Evolutionary conservation across 2,797 vertebrate species (phyloP), one percentile per base, ranked within the genome.

Genomic region (Gymnothorax javanicus): DNA sequence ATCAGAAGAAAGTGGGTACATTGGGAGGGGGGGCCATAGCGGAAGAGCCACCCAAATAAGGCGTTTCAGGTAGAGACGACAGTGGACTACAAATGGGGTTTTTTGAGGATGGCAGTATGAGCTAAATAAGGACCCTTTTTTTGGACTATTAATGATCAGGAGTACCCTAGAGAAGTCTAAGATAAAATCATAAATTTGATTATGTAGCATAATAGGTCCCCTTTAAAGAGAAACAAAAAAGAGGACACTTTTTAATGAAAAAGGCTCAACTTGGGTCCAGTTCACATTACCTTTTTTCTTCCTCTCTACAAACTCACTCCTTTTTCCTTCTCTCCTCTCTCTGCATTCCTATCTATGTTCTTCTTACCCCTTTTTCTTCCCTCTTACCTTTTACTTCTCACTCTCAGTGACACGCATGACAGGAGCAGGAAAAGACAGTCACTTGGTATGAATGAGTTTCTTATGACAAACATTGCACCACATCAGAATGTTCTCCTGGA

Each of bases 251-350:
- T 25, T 33, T 12, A 75, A 75, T 43, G 33, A 75, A 43, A 12
- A 3, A 33, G 15, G 11, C 71, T 33, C 33, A 33, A 50, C 71
- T 73, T 85, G 25, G 84, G 73, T 27, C n/a, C 67, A 73, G 88
- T 88, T 85, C 23, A 58, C 69, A 89, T 81, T 87, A 86, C 90
- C 86, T 88, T 90, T 91, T 91, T 94, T 91, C 92, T 92, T 71
- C 86, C 84, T 60, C 79, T 85, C 62, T 87, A 43, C 71, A 20
- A 69, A 86, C 88, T 87, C 71, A 54, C 90, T 88, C 87, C 33
- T 73, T 82, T 27, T 15, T 59, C 58, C 15, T 15, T 60, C 67
- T 75, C 77, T 82, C 87, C 91, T 54, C 86, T 54, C 86, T 92
- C 20, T 60, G 54, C 12, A 12, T 58, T 86, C 90, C 92, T 89